Evolutionary conservation across 2,113 vertebrate genomes (phyloP), one percentile per base, ranked within the genome.

Genomic region (Forbesichthys agassizii): DNA sequence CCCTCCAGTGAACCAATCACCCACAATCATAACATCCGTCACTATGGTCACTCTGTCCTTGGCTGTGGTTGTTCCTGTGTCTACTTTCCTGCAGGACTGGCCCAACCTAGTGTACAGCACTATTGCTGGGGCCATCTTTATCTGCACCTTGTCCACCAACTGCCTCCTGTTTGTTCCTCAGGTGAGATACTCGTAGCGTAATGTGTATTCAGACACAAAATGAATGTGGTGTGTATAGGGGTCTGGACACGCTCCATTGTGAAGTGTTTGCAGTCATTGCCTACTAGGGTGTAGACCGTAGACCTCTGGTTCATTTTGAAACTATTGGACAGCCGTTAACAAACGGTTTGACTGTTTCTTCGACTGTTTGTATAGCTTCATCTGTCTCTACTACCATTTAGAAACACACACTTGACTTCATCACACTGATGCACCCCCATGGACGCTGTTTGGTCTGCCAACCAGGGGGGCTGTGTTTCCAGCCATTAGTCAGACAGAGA

Each of bases 131-230:
- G 93, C 96, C 75, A 98, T 99, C 90, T 97, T 98, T 16, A 75
- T 96, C 75, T 96, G 96, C 78, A 98, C 96, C 0, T 90, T 95
- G 46, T 91, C 93, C 0, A 93, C 96, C 78, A 96, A 97, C 92
- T 98, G 96, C 84, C 93, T 97, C 85, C 90, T 99, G 87, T 99
- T 98, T 82, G 85, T 98, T n/a, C 98, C 98, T 48, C 97, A 98
- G 95, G 96, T 96, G 77, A 52, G 89, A 66, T 51, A 27, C 27
- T 27, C 27, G 27, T 27, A 27, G 27, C 27, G 27, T 27, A 27
- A 27, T 27, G 27, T 27, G 27, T 27, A 27, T 3, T 27, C 27
- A 27, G 27, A 27, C 2, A 27, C 2, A 27, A 27, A n/a, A 4
- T 49, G 3, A 12, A 49, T 49, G 48, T 10, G 12, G 11, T 1